A percentile compares a stretch with the other conserved stretches of the same genome.
phyloP scores from a whole-genome alignment of 2,113 vertebrate species.

The Opisthocomus hoazin region DNA sequence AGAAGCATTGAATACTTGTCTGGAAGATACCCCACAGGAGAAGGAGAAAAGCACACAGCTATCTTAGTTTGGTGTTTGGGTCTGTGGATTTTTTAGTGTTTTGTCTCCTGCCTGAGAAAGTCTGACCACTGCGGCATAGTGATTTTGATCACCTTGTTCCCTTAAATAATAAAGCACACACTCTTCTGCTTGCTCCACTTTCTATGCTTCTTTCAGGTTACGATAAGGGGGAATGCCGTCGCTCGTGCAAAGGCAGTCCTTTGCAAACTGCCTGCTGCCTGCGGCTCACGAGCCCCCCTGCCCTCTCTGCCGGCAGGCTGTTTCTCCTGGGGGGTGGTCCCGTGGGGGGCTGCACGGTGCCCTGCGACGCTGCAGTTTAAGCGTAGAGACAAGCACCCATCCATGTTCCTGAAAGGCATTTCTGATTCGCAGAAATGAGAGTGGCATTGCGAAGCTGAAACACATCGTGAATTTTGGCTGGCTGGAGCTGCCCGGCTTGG shows the following conservation, averaged over 20 bases:
- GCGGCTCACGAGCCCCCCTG: neutral
- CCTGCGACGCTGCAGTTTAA: neutral
- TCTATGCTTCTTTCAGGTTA: neutral
- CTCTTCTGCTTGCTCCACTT: neutral
- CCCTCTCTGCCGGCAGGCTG: neutral
- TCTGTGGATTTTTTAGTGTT: neutral
- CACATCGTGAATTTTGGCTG: accelerated
- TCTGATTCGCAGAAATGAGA: neutral
- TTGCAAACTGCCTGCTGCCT: neutral
- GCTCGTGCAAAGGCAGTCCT: neutral
- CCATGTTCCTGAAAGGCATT: neutral
- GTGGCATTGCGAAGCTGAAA: neutral
- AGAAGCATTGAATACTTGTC: neutral
- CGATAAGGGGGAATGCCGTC: accelerated
- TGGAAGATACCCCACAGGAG: no score
- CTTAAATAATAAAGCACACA: neutral
- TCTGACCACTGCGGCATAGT: neutral
- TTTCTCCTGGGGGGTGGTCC: neutral
- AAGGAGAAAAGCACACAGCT: no score
- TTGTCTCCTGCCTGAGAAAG: neutral
- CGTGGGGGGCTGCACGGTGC: accelerated
- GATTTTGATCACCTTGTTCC: neutral
- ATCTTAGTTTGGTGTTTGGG: no score
- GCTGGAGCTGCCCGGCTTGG: neutral
- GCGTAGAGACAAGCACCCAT: accelerated